These are phyloP conservation scores for Trachymyrmex septentrionalis DNA, from an alignment of 1,140 invertebrate species.

Conservation along the genomic window DNA sequence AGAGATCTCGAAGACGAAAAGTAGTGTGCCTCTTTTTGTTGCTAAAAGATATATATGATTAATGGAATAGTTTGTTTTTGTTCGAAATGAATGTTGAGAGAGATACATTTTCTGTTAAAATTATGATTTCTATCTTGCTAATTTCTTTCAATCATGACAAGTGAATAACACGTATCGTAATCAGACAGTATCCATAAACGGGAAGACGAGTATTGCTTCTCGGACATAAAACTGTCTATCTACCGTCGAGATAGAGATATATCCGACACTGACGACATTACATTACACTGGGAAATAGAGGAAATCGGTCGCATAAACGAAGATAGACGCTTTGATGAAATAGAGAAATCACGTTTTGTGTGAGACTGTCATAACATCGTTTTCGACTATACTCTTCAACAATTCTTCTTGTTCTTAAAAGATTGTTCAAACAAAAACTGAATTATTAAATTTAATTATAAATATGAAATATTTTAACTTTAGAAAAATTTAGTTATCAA, in stretches of 20 bases:
- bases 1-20: not conserved
- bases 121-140: not conserved
- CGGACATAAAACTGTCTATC: conserved; percentile 37
- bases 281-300: conserved; percentile 35
- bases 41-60: not conserved
- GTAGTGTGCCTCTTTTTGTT: not conserved
- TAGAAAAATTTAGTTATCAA: not conserved
- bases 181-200: not conserved
- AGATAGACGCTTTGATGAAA: not conserved
- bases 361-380: not conserved
- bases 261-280: conserved; percentile 38
- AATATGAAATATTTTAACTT: not conserved
- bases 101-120: not conserved
- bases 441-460: not conserved
- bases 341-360: not conserved
- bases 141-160: conserved; percentile 6
- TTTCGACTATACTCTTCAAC: conserved; percentile 2
- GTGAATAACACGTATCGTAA: not conserved
- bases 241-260: conserved; percentile 19
- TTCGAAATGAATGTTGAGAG: not conserved
- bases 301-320: conserved; percentile 28
- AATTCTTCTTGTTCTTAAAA: not conserved
- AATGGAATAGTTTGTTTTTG: not conserved
- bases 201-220: conserved; percentile 4
- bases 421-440: not conserved